Evolutionary conservation across 1,140 invertebrate genomes (phyloP), one percentile per base, ranked within the genome.

Genomic region (Sminthurinus signatus): DNA sequence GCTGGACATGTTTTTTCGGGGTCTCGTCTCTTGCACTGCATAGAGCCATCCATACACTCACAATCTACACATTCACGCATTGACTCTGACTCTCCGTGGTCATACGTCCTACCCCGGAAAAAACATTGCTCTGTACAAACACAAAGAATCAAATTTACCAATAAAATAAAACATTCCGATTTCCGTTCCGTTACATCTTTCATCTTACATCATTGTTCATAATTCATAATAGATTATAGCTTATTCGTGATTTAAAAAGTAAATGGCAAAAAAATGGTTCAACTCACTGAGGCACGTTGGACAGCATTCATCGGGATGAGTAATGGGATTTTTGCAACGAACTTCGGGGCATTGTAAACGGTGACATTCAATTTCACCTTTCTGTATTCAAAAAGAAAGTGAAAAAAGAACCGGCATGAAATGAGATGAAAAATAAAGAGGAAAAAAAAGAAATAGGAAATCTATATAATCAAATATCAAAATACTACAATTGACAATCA

Each of bases 211-310:
- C n/a, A n/a, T n/a, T n/a, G n/a, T n/a, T n/a, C n/a, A n/a, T n/a
- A n/a, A n/a, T n/a, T n/a, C n/a, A n/a, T n/a, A n/a, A n/a, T n/a
- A n/a, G n/a, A n/a, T n/a, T n/a, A n/a, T n/a, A n/a, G n/a, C n/a
- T n/a, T n/a, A n/a, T n/a, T n/a, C n/a, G n/a, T n/a, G n/a, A n/a
- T n/a, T n/a, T n/a, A n/a, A n/a, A n/a, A n/a, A n/a, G n/a, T n/a
- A n/a, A n/a, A n/a, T n/a, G n/a, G n/a, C n/a, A n/a, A n/a, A n/a
- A n/a, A n/a, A n/a, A n/a, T 36, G 44, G 44, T n/a, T 4, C 14
- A 4, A 25, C 88, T 85, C 83, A 92, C 89, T 89, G 69, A 88
- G 81, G 78, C 89, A 94, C 64, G 83, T 84, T 62, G 88, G 87
- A 78, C 91, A 93, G 78, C 90, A 94, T 75, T 89, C 83, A 68